phyloP scores from a whole-genome alignment of 2,797 vertebrate species.

The Petrocephalus schoutedeni region DNA sequence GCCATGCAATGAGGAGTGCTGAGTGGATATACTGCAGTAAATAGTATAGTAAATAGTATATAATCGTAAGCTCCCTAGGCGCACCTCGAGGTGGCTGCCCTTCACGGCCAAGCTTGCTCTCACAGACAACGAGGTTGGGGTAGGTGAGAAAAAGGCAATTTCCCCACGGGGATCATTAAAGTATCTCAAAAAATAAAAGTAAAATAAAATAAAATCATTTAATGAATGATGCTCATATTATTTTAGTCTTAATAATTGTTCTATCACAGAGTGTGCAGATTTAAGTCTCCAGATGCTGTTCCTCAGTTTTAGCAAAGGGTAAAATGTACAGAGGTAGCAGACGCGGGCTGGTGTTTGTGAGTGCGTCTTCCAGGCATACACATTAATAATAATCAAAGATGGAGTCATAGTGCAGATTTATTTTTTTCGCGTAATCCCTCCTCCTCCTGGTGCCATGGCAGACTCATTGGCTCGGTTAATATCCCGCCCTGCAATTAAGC shows the following conservation, averaged over 20 bases:
- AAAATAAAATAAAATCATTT: not conserved
- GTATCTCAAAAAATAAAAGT: no score
- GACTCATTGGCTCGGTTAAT: not conserved
- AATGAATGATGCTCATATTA: not conserved
- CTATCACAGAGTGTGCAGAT: not conserved
- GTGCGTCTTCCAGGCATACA: not conserved
- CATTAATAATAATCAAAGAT: not conserved
- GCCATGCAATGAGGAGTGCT: not conserved
- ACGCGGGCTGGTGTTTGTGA: not conserved
- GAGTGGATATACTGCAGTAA: not conserved
- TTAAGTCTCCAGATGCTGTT: not conserved
- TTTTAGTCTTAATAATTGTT: not conserved
- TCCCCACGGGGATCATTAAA: no score
- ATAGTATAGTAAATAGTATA: no score
- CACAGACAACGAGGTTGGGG: no score
- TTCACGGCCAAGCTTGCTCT: no score
- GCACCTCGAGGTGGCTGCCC: no score
- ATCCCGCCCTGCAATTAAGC: not conserved
- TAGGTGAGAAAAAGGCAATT: no score
- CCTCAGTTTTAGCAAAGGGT: not conserved
- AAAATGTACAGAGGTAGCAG: not conserved
- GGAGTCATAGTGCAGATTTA: not conserved
- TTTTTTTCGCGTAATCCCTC: not conserved
- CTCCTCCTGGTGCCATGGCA: not conserved
- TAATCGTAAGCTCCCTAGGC: no score